phyloP scores from a whole-genome alignment of 2,888 invertebrate genomes.

The Nemurella pictetii region DNA sequence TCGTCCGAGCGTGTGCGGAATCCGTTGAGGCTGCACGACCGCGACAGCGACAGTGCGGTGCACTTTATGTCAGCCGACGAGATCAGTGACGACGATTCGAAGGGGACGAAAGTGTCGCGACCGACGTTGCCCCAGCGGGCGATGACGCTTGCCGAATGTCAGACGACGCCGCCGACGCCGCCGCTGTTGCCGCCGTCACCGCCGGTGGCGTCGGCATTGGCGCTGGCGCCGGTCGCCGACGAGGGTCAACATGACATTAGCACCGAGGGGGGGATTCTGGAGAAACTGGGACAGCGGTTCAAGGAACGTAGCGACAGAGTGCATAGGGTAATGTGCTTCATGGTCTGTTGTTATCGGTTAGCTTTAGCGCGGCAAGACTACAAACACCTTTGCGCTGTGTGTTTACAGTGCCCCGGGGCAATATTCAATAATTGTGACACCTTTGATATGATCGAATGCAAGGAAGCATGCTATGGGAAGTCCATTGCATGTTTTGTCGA shows the following conservation, averaged over 20 bases:
- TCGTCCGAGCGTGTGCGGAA: conserved; percentile 23
- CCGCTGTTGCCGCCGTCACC: conserved; percentile 25
- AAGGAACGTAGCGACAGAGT: conserved; percentile 62
- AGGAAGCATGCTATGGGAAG: too few relatives aligned
- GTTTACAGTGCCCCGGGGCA: background rate
- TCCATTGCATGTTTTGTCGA: too few relatives aligned
- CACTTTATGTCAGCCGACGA: conserved; percentile 29
- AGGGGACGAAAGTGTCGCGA: conserved; percentile 21
- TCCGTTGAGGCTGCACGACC: conserved; percentile 12
- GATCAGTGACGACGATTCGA: conserved; percentile 9
- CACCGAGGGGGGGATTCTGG: conserved; percentile 50
- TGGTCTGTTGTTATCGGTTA: background rate
- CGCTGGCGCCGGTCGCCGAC: conserved; percentile 27
- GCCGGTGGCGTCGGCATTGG: conserved; percentile 30
- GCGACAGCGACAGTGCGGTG: conserved; percentile 20
- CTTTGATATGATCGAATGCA: too few relatives aligned
- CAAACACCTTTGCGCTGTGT: background rate
- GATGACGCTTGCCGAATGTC: conserved; percentile 34
- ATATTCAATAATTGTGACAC: too few relatives aligned
- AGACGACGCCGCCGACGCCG: conserved; percentile 23
- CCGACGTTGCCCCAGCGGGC: conserved; percentile 32
- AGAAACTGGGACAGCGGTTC: conserved; percentile 57
- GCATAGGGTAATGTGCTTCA: conserved; percentile 59
- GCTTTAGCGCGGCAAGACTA: background rate
- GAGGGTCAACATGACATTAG: background rate